A percentile compares a stretch with the other conserved stretches of the same genome.
Evolutionary conservation across 2,888 invertebrate species (phyloP).

Genomic region (Trachelus troglodyta): DNA sequence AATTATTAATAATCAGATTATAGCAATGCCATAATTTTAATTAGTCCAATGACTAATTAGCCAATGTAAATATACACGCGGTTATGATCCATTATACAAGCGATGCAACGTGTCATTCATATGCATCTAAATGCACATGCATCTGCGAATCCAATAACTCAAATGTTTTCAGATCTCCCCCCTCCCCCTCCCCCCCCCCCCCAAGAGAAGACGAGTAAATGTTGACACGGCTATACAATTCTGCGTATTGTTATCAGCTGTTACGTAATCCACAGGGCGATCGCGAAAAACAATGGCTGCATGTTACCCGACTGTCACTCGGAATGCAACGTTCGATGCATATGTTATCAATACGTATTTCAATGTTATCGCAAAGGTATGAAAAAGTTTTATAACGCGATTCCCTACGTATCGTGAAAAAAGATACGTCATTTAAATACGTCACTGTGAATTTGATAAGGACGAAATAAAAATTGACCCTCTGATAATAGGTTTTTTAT

Average conservation of each 20-base stretch:
- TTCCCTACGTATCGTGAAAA: background rate
- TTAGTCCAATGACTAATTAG: background rate
- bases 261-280: background rate
- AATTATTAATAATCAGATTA: background rate
- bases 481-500: too few relatives aligned
- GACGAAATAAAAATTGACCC: background rate
- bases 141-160: background rate
- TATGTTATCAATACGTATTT: background rate
- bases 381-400: background rate
- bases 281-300: background rate
- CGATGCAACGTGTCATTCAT: background rate
- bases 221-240: background rate
- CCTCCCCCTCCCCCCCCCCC: rapidly evolving
- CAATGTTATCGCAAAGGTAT: background rate
- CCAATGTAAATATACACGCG: background rate
- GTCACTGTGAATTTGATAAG: background rate
- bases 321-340: background rate
- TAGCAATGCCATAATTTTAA: background rate
- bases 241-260: background rate
- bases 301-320: background rate
- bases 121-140: background rate
- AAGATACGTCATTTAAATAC: background rate
- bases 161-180: background rate
- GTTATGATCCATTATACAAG: background rate
- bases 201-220: background rate